Conservation (phyloP, 2,113 vertebrate genomes). For the Kryptolebias marmoratus region DNA sequence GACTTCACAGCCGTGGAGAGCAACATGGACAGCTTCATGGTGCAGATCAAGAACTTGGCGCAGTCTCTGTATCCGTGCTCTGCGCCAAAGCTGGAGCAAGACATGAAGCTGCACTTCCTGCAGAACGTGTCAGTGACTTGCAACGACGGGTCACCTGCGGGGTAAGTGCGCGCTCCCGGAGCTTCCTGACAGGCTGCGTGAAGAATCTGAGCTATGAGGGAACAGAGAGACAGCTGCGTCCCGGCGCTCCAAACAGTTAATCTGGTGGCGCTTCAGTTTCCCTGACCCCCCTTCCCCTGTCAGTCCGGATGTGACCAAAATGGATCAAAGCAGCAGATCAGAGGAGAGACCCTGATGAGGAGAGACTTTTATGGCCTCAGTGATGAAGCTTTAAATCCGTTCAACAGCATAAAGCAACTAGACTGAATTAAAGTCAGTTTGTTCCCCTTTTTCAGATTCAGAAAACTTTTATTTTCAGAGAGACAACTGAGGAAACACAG, state of each 20-base stretch:
- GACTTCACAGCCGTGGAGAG: slow-evolving; percentile 93
- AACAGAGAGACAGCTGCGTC: not conserved
- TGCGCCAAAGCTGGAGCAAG: slow-evolving; percentile 86
- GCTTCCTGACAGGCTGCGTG: not conserved
- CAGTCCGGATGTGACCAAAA: slow-evolving; percentile 48
- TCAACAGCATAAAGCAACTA: not conserved
- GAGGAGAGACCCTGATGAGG: not conserved
- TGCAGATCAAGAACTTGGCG: slow-evolving; percentile 90
- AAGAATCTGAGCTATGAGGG: not conserved
- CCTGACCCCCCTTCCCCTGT: slow-evolving; percentile 14
- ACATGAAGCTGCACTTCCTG: slow-evolving; percentile 87
- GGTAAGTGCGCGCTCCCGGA: slow-evolving; percentile 77
- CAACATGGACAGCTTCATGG: slow-evolving; percentile 94
- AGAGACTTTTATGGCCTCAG: not conserved
- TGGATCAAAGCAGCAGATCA: slow-evolving; percentile 45
- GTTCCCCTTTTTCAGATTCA: too few species aligned
- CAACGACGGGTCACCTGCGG: slow-evolving; percentile 90
- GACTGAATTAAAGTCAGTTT: not conserved
- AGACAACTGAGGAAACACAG: too few species aligned
- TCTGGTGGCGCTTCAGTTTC: slow-evolving; percentile 7
- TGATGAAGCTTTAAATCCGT: not conserved
- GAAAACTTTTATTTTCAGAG: too few species aligned
- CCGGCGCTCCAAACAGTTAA: not conserved
- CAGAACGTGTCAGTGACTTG: slow-evolving; percentile 87
- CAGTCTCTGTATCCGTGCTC: slow-evolving; percentile 92